Evolutionary conservation across 2,113 vertebrate genomes (phyloP).

Genomic region (Indicator maculatus): DNA sequence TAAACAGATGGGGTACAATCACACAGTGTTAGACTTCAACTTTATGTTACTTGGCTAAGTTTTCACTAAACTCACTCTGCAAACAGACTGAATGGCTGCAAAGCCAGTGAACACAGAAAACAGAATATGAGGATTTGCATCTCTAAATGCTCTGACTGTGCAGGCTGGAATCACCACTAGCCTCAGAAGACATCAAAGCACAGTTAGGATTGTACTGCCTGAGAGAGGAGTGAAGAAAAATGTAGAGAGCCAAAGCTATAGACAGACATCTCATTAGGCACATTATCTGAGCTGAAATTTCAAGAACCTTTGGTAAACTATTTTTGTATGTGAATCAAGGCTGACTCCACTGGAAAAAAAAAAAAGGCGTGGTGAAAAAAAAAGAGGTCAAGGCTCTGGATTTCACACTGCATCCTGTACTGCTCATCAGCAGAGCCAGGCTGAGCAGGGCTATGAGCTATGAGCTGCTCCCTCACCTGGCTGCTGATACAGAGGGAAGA

Average conservation of each 20-base stretch:
- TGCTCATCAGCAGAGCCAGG: background rate
- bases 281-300: conserved; percentile 22
- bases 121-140: background rate
- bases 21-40: rapidly evolving
- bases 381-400: conserved; percentile 19
- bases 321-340: conserved; percentile 26
- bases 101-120: background rate
- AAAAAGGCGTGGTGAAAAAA: background rate
- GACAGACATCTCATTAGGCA: conserved; percentile 8
- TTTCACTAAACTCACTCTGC: background rate
- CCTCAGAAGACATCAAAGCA: conserved; percentile 16
- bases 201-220: background rate
- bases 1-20: background rate
- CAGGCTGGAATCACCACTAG: background rate
- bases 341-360: background rate
- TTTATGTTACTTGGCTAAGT: background rate
- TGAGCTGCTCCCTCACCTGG: background rate
- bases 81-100: background rate
- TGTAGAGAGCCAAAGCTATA: background rate
- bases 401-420: background rate
- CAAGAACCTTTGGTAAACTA: conserved; percentile 28
- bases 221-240: background rate
- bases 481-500: conserved; percentile 19
- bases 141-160: background rate
- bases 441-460: background rate